phyloP scores from a whole-genome alignment of 2,113 vertebrate species.

The Leucopsar rothschildi region DNA sequence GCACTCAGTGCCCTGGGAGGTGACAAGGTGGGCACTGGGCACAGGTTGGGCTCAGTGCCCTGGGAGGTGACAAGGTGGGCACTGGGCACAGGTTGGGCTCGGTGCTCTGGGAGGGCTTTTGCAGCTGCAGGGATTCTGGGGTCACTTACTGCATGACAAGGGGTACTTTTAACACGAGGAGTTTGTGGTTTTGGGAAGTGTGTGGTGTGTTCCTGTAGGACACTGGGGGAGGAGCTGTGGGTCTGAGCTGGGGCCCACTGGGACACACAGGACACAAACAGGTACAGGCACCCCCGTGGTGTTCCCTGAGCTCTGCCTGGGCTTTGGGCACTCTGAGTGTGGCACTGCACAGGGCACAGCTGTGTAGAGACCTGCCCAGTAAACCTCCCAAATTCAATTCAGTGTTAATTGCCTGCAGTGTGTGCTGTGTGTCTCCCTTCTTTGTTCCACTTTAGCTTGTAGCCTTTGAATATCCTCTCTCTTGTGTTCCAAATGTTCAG shows the following conservation, averaged over 20 bases:
- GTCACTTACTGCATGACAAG: not conserved
- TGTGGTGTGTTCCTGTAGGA: not conserved
- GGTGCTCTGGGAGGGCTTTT: not conserved
- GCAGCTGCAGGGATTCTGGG: not conserved
- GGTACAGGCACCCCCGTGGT: not conserved
- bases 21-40: not conserved
- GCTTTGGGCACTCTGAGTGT: accelerated
- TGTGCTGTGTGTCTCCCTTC: not conserved
- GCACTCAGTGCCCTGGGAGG: not conserved
- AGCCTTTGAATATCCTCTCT: not conserved
- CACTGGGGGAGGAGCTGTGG: accelerated
- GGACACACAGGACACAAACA: accelerated
- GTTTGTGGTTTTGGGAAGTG: accelerated
- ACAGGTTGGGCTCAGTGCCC: not conserved
- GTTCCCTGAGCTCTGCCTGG: not conserved
- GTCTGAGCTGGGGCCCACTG: too few relatives aligned
- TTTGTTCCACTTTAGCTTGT: not conserved
- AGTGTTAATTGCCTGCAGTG: not conserved
- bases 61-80: not conserved
- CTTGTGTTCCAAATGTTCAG: not conserved
- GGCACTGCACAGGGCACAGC: not conserved
- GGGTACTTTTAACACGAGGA: not conserved
- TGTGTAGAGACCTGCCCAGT: not conserved
- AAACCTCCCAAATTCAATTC: not conserved
- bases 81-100: not conserved